Percentiles rank a stretch among this genome's conserved stretches.
Evolutionary conservation across 2,797 vertebrate genomes (phyloP).

Genomic region (Lutjanus campechanus): DNA sequence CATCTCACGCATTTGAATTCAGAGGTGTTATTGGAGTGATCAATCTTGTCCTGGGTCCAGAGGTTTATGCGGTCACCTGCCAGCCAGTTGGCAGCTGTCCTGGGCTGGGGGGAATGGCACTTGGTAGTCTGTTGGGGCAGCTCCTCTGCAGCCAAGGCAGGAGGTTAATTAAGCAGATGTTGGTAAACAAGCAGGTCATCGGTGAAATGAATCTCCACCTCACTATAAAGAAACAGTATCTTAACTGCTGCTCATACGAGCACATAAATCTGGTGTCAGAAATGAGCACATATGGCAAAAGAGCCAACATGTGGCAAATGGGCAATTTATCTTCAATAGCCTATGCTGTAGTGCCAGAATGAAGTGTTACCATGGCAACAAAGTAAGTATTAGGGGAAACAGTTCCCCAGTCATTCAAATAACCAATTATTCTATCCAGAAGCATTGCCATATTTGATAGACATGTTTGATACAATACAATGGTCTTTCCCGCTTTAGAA

Average conservation of each 20-base stretch:
- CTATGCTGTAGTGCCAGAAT: constrained; percentile 55
- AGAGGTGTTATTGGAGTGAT: constrained; percentile 75
- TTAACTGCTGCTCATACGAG: constrained; percentile 49
- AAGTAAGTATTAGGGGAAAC: constrained; percentile 52
- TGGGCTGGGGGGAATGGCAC: constrained; percentile 42
- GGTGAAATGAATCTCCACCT: constrained; percentile 61
- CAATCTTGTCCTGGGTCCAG: constrained; percentile 76
- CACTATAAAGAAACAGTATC: constrained; percentile 42
- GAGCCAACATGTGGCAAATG: constrained; percentile 84
- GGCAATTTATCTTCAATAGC: constrained; percentile 77
- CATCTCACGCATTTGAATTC: constrained; percentile 71
- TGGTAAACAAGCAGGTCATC: constrained; percentile 80
- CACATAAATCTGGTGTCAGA: constrained; percentile 66
- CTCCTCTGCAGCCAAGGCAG: constrained; percentile 65
- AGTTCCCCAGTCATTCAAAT: constrained; percentile 60
- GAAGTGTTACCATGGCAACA: constrained; percentile 68
- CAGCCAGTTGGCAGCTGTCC: constrained; percentile 76
- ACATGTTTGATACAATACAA: constrained; percentile 32
- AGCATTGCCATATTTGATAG: constrained; percentile 26
- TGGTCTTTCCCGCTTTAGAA: constrained; percentile 21
- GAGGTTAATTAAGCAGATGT: constrained; percentile 86
- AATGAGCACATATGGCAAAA: constrained; percentile 75
- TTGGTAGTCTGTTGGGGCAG: constrained; percentile 53
- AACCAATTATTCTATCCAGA: constrained; percentile 40
- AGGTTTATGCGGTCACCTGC: constrained; percentile 78